Base-by-base conservation (phyloP, 2,888 invertebrate genomes). In the Tricholauxania praeusta region DNA sequence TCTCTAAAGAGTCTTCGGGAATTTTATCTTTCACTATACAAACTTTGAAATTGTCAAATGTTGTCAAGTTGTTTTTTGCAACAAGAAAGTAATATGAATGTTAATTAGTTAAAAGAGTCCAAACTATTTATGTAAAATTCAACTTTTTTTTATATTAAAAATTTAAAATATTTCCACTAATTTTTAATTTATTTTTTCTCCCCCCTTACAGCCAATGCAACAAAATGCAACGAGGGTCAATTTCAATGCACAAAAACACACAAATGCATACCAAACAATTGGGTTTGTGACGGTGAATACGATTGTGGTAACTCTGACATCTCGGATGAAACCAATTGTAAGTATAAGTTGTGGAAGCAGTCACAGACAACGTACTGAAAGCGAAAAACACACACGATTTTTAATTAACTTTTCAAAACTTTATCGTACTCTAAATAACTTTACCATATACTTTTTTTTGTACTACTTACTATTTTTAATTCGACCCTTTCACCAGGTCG, bases 291-390 rank as follows among this genome's bases (percentile, higher is more conserved):
- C 87, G 92, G 92, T 67, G 93, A 93, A 84, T 87, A 89, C 55
- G 94, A 94, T 88, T 94, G 94, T 87, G 93, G 93, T n/a, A 87
- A 94, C 86, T 94, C 93, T 82, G 93, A 94, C 85, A 90, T 90
- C 80, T 91, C 91, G 65, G 95, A 96, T 87, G 96, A 95, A 88
- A 83, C 86, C 63, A 90, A 92, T 86, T 95, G 95, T 87, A 93
- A 92, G 85, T 83, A 66, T 53, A n/a, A 53, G 53, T 60, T 60
- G 60, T 17, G 32, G 60, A 28, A n/a, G 1, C 60, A 1, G 28
- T 53, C n/a, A n/a, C 53, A n/a, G 6, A n/a, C n/a, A 53, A 8
- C 14, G n/a, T 10, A 39, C 39, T 39, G 39, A 10, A 2, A 39
- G 10, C 6, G 10, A 39, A 10, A 39, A 39, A 53, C n/a, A n/a